Evolutionary conservation across 2,888 invertebrate genomes (phyloP).

Genomic region (Xylocampa areola): DNA sequence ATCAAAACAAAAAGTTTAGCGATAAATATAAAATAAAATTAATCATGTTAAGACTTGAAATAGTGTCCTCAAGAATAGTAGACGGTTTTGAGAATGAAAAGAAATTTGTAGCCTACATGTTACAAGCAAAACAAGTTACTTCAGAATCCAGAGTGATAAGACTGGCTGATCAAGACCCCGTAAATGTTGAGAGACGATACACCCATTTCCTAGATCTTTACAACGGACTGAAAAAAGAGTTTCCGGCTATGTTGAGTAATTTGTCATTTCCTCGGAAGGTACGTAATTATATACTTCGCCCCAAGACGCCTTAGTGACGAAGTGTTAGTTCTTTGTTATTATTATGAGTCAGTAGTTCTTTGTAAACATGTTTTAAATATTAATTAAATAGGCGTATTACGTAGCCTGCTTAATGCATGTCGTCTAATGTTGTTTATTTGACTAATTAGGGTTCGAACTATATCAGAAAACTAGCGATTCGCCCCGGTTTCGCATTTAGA

Average conservation of each 20-base stretch:
- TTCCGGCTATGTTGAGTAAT: conserved; percentile 86
- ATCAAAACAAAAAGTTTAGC: conserved; percentile 12
- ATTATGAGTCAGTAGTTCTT: conserved; percentile 39
- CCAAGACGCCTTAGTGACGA: too few species aligned
- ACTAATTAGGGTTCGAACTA: not conserved
- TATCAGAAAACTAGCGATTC: too few species aligned
- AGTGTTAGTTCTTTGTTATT: conserved; percentile 25
- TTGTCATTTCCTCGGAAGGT: conserved; percentile 92
- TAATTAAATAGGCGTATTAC: conserved; percentile 35
- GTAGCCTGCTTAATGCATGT: not conserved
- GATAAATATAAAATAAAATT: conserved; percentile 4
- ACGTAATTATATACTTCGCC: too few species aligned
- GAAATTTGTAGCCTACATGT: conserved; percentile 92
- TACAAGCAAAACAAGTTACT: conserved; percentile 91
- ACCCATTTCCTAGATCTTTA: conserved; percentile 92
- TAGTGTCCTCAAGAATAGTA: conserved; percentile 91
- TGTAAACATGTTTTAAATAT: not conserved
- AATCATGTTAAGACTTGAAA: conserved; percentile 90
- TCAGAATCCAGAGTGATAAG: conserved; percentile 71
- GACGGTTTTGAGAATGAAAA: conserved; percentile 91
- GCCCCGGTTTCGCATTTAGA: too few species aligned
- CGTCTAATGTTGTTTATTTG: not conserved
- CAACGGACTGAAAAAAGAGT: conserved; percentile 90
- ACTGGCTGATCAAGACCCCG: conserved; percentile 89
- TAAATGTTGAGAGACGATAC: conserved; percentile 92